Conservation (phyloP, 2,888 invertebrate genomes). For the Boloria euphrosyne region DNA sequence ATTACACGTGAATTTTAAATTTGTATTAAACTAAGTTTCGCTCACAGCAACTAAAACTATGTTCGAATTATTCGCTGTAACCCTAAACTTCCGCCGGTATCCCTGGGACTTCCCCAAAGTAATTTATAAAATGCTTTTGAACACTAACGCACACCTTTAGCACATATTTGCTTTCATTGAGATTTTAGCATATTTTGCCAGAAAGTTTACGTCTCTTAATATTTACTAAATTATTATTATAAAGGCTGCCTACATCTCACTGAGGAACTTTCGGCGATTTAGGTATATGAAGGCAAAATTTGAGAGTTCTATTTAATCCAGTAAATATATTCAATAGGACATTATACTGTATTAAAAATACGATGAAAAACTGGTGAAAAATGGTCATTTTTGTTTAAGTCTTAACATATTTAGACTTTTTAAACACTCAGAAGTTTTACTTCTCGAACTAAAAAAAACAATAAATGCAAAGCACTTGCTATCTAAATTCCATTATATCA, state of each 20-base stretch:
- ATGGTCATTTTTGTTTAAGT: too few relatives aligned
- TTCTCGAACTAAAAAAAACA: too few relatives aligned
- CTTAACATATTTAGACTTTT: too few relatives aligned
- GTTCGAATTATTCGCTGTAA: slow-evolving; percentile 14
- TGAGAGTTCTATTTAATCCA: too few relatives aligned
- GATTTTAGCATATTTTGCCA: slow-evolving; percentile 12
- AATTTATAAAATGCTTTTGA: slow-evolving; percentile 26
- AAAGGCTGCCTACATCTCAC: too few relatives aligned
- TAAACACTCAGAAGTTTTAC: too few relatives aligned
- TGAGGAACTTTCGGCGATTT: too few relatives aligned
- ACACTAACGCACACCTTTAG: slow-evolving; percentile 16
- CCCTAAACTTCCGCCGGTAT: slow-evolving; percentile 18
- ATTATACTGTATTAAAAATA: too few relatives aligned
- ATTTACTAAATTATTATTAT: background rate
- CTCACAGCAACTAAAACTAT: slow-evolving; percentile 18
- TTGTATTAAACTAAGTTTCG: slow-evolving; percentile 1
- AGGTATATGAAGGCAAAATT: too few relatives aligned
- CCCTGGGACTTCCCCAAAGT: slow-evolving; percentile 20
- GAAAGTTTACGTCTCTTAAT: background rate
- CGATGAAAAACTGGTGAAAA: too few relatives aligned
- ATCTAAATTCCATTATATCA: background rate
- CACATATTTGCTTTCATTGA: slow-evolving; percentile 14
- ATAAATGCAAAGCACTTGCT: too few relatives aligned
- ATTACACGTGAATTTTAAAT: background rate
- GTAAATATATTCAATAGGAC: too few relatives aligned